These are phyloP conservation scores for Troides oblongomaculatus DNA, from an alignment of 2,888 invertebrate species.

Conservation along the genomic window DNA sequence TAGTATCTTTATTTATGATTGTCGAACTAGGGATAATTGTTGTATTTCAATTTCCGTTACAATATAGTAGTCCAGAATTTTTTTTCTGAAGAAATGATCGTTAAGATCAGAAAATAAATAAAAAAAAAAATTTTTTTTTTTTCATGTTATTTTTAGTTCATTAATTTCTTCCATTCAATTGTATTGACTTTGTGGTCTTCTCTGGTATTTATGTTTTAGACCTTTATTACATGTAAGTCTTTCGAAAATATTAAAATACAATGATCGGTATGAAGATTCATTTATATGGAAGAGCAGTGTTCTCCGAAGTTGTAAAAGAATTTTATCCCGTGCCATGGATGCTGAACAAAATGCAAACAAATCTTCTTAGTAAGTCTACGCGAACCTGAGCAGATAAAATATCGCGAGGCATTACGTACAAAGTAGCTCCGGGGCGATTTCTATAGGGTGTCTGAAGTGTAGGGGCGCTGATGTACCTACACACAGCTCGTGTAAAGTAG, in stretches of 20 bases:
- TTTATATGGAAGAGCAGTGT: neutral
- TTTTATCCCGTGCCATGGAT: neutral
- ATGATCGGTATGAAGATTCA: neutral
- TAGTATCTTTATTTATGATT: too few relatives aligned
- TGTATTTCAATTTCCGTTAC: too few relatives aligned
- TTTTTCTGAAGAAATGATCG: too few relatives aligned
- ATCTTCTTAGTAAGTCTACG: slow-evolving; percentile 20
- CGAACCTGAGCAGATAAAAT: slow-evolving; percentile 32
- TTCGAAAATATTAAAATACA: neutral
- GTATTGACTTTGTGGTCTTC: too few relatives aligned
- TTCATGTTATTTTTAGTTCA: too few relatives aligned
- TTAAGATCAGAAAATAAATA: too few relatives aligned
- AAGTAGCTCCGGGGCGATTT: slow-evolving; percentile 38
- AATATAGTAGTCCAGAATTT: too few relatives aligned
- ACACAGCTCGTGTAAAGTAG: slow-evolving; percentile 38
- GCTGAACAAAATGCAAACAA: slow-evolving; percentile 17
- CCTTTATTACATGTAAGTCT: too few relatives aligned
- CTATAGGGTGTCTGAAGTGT: slow-evolving; percentile 38
- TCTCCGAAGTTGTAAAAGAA: neutral
- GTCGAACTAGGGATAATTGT: too few relatives aligned
- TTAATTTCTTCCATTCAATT: too few relatives aligned
- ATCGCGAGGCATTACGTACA: slow-evolving; percentile 33
- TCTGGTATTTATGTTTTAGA: too few relatives aligned
- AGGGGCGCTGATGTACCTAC: slow-evolving; percentile 32
- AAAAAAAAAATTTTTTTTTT: too few relatives aligned